Evolutionary conservation across 2,113 vertebrate genomes (phyloP).

Genomic region (Semicossyphus pulcher): DNA sequence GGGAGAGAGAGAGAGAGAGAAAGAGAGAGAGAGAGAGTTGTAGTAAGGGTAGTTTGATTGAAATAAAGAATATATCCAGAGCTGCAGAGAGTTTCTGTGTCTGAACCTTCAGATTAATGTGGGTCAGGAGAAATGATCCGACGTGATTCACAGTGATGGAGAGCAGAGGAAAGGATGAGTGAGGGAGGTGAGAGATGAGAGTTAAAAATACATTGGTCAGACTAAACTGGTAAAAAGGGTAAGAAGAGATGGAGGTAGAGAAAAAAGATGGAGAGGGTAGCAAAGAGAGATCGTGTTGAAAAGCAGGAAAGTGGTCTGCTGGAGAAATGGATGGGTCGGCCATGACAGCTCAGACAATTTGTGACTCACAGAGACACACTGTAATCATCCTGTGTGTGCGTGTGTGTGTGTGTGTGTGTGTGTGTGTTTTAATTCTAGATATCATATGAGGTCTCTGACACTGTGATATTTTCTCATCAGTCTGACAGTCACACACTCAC

Average conservation of each 20-base stretch:
- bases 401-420: neutral
- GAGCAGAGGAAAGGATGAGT: neutral
- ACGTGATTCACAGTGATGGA: neutral
- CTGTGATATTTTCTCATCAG: slow-evolving; percentile 4
- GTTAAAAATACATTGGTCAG: too few species aligned
- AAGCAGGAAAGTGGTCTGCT: neutral
- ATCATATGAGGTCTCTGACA: slow-evolving; percentile 2
- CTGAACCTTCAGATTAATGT: neutral
- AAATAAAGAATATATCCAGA: neutral
- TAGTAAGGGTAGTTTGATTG: too few species aligned
- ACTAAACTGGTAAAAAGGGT: neutral
- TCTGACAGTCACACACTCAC: neutral
- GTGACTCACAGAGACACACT: slow-evolving; percentile 6
- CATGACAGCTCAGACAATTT: neutral
- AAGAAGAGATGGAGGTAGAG: neutral
- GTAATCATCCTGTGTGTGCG: slow-evolving; percentile 22
- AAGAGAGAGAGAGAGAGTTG: too few species aligned
- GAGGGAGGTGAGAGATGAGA: neutral
- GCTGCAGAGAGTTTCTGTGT: neutral
- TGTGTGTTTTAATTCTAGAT: slow-evolving; percentile 15
- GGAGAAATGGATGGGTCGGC: slow-evolving; percentile 6
- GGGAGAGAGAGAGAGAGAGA: too few species aligned
- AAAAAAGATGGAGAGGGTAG: neutral
- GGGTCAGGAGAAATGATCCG: slow-evolving; percentile 11
- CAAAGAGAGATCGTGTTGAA: neutral